A percentile compares a stretch with the other conserved stretches of the same genome.
Evolutionary conservation across 2,888 invertebrate genomes (phyloP).

Genomic region (Drosophila glabriapex): DNA sequence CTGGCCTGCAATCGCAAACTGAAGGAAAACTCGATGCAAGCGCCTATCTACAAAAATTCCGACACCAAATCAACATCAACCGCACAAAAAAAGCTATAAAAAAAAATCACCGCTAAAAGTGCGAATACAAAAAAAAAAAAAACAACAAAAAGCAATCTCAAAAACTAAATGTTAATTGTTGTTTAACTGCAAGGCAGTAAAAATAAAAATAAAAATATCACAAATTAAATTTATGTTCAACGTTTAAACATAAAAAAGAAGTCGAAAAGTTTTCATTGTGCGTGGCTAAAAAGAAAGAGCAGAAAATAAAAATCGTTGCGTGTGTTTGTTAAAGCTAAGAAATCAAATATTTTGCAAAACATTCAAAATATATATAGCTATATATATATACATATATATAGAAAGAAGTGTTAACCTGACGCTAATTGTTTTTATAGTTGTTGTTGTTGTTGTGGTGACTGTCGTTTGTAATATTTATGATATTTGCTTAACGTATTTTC

Average conservation of each 20-base stretch:
- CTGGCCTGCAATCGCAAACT: slow-evolving; percentile 53
- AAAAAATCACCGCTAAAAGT: slow-evolving; percentile 43
- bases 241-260: slow-evolving; percentile 52
- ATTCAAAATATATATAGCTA: slow-evolving; percentile 19
- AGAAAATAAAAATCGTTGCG: slow-evolving; percentile 44
- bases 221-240: slow-evolving; percentile 63
- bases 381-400: slow-evolving; percentile 20
- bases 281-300: slow-evolving; percentile 69
- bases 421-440: slow-evolving; percentile 64
- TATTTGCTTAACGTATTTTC: slow-evolving; percentile 74
- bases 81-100: slow-evolving; percentile 13
- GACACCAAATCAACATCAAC: slow-evolving; percentile 7
- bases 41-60: slow-evolving; percentile 36
- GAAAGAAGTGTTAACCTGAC: slow-evolving; percentile 69
- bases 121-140: slow-evolving; percentile 33
- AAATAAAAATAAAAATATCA: slow-evolving; percentile 19
- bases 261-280: slow-evolving; percentile 52
- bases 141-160: slow-evolving; percentile 14
- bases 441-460: slow-evolving; percentile 46
- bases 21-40: slow-evolving; percentile 60
- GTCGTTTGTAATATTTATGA: slow-evolving; percentile 70
- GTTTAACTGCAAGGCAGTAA: slow-evolving; percentile 31
- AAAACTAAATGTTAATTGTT: slow-evolving; percentile 62
- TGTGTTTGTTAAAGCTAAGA: slow-evolving; percentile 33
- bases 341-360: slow-evolving; percentile 28